Conservation (phyloP, 1,140 invertebrate genomes). For the Asbolus verrucosus region DNA sequence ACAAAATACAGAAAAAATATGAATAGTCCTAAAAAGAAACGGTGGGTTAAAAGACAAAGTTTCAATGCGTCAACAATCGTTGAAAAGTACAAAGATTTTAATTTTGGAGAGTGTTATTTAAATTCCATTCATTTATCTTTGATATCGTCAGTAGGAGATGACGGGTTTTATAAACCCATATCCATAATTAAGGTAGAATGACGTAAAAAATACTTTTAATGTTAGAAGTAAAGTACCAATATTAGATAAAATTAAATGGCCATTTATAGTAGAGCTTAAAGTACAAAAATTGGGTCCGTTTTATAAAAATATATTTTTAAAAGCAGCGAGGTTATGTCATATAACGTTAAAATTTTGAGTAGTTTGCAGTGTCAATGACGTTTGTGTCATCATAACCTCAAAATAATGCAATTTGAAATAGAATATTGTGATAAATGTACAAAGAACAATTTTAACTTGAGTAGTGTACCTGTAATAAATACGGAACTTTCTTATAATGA, state of each 20-base stretch:
- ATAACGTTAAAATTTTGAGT: too few relatives aligned
- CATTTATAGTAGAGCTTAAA: too few relatives aligned
- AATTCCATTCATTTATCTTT: slow-evolving; percentile 66
- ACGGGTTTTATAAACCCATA: slow-evolving; percentile 67
- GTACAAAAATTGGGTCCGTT: too few relatives aligned
- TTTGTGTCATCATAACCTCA: slow-evolving; percentile 23
- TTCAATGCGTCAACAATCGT: slow-evolving; percentile 67
- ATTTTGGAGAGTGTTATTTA: slow-evolving; percentile 66
- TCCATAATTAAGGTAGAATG: slow-evolving; percentile 60
- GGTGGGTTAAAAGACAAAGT: slow-evolving; percentile 54
- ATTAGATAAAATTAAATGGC: too few relatives aligned
- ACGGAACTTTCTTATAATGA: slow-evolving; percentile 56
- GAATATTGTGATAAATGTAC: slow-evolving; percentile 3
- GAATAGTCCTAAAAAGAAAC: slow-evolving; percentile 28
- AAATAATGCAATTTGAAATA: slow-evolving; percentile 49
- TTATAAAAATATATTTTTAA: too few relatives aligned
- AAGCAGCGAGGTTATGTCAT: too few relatives aligned
- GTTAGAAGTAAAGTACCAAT: neutral
- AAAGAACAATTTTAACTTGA: slow-evolving; percentile 20
- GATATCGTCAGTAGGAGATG: slow-evolving; percentile 61
- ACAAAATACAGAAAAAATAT: slow-evolving; percentile 65
- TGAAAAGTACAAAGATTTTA: slow-evolving; percentile 65
- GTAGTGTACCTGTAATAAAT: slow-evolving; percentile 45
- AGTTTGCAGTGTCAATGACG: too few relatives aligned
- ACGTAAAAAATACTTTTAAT: neutral